Evolutionary conservation across 2,113 vertebrate species (phyloP).

Genomic region (Mastomys natalensis): DNA sequence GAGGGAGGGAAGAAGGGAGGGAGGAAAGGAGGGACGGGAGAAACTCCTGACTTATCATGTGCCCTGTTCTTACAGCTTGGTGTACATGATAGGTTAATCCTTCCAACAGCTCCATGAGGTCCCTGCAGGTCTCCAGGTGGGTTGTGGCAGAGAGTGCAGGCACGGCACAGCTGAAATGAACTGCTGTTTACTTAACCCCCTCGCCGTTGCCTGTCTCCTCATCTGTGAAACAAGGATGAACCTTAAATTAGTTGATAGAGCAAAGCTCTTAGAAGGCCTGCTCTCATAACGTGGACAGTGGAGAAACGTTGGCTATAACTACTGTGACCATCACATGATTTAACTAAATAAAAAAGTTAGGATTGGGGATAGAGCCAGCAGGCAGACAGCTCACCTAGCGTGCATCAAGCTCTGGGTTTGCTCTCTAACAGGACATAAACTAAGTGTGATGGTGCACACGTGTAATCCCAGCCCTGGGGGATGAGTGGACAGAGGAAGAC

Average conservation of each 20-base stretch:
- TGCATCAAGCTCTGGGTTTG: neutral
- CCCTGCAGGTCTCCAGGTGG: accelerated
- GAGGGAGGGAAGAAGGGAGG: too few relatives aligned
- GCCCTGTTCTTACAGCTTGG: neutral
- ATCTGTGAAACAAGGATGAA: neutral
- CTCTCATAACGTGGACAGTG: neutral
- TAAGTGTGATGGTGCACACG: neutral
- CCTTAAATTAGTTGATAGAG: neutral
- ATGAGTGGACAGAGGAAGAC: too few relatives aligned
- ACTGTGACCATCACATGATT: neutral
- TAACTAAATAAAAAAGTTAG: neutral
- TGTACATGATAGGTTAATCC: neutral
- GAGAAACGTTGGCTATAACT: neutral
- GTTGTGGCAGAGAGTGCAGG: neutral
- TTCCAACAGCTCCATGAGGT: neutral
- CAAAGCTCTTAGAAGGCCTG: neutral
- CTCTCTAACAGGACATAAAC: neutral
- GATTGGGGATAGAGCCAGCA: neutral
- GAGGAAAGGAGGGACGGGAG: neutral
- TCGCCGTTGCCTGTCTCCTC: constrained; percentile 41
- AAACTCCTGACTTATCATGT: neutral
- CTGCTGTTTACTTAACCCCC: neutral
- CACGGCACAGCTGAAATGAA: neutral
- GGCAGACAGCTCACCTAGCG: neutral
- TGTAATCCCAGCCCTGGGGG: neutral